Evolutionary conservation across 1,140 invertebrate species (phyloP), one percentile per base, ranked within the genome.

Genomic region (Zaprionus davidi): DNA sequence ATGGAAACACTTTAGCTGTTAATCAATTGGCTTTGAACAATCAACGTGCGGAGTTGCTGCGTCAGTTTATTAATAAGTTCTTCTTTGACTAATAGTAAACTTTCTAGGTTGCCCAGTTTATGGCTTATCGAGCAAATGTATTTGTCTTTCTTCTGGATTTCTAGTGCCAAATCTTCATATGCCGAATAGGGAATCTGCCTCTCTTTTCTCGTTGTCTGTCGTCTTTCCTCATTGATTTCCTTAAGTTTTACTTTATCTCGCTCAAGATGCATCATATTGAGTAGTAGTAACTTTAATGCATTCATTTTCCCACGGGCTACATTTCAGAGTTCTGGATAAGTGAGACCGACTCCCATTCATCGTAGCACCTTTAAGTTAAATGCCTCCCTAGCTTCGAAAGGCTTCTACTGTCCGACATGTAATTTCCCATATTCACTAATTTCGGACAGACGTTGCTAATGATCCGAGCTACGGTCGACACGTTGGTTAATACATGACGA

Each of bases 401-500:
- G 34, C 95, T 90, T 31, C 95, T 95, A 83, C 94, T 95, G 20
- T 95, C 93, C 0, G 95, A 93, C 7, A 93, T 94, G 77, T 96
- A 96, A 92, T 96, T 96, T 76, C 96, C 95, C 81, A 96, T 87
- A 36, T 96, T 95, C 1, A 96, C 94, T 6, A 95, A 73, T 78
- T 94, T 95, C 0, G 96, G 95, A 84, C 95, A 96, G 76, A 95
- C 94, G 9, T 94, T 93, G 87, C 95, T 96, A 11, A 96, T 86
- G 12, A 96, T 94, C 92, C 96, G 95, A 0, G 95, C 96, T 87
- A 96, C 93, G 15, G 95, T 93, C n/a, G 96, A 95, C 95, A 94
- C 96, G 93, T 96, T 57, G 6, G 68, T 76, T 17, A 79, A 69
- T 9, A 72, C 65, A 11, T 72, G 55, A 31, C 57, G 59, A 31